Percentiles rank a stretch among this genome's conserved stretches.
phyloP scores from a whole-genome alignment of 2,797 vertebrate species.

The Enteromius paludinosus region DNA sequence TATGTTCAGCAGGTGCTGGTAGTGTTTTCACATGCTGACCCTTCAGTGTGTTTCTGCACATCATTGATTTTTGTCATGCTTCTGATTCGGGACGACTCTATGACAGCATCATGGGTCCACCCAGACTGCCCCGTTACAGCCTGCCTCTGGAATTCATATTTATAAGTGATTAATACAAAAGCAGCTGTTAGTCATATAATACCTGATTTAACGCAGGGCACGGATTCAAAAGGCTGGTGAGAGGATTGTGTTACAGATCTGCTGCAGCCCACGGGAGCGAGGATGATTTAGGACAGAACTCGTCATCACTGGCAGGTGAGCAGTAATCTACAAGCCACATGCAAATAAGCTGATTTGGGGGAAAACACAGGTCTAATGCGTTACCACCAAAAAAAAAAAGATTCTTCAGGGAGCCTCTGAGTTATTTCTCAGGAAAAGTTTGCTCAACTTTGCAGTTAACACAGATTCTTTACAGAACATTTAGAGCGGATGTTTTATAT shows the following conservation, averaged over 20 bases:
- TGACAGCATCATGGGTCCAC: slow-evolving; percentile 36
- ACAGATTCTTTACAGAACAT: slow-evolving; percentile 27
- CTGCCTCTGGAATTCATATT: slow-evolving; percentile 11
- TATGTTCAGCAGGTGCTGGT: slow-evolving; percentile 51
- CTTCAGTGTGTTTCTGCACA: slow-evolving; percentile 7
- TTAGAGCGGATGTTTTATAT: slow-evolving; percentile 24
- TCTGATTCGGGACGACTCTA: neutral
- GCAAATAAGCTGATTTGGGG: neutral
- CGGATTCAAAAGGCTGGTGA: slow-evolving; percentile 45
- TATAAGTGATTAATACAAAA: slow-evolving; percentile 44
- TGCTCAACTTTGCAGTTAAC: slow-evolving; percentile 28
- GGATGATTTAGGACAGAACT: slow-evolving; percentile 20
- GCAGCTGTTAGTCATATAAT: slow-evolving; percentile 48
- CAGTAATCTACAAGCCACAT: slow-evolving; percentile 24
- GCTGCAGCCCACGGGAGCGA: slow-evolving; percentile 27
- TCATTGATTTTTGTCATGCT: slow-evolving; percentile 24
- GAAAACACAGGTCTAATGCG: neutral
- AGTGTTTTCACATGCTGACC: slow-evolving; percentile 22
- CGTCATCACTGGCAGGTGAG: slow-evolving; percentile 28
- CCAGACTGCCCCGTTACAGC: slow-evolving; percentile 31
- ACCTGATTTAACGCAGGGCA: slow-evolving; percentile 49
- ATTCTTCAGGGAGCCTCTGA: slow-evolving; percentile 15
- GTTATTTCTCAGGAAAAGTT: slow-evolving; percentile 32
- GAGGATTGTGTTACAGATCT: slow-evolving; percentile 46
- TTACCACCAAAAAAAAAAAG: neutral